A percentile compares a stretch with the other conserved stretches of the same genome.
Evolutionary conservation across 1,140 invertebrate species (phyloP).

Genomic region (Agraylea sexmaculata): DNA sequence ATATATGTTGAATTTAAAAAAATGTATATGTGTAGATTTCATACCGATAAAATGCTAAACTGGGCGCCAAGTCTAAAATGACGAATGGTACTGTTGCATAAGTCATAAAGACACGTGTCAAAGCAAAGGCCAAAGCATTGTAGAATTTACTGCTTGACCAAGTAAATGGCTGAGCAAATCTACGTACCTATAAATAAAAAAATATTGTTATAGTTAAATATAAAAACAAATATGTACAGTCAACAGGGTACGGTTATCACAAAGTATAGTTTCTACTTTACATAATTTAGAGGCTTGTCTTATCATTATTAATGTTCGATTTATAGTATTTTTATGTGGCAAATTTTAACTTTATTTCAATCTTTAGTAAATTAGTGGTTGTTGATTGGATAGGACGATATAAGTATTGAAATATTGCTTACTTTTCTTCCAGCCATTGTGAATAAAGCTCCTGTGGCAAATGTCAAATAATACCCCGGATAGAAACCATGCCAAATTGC

Average conservation of each 20-base stretch:
- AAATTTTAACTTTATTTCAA: too few species aligned
- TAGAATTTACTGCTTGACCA: conserved; percentile 55
- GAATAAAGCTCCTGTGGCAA: conserved; percentile 76
- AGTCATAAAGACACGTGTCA: conserved; percentile 69
- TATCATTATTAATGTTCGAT: too few species aligned
- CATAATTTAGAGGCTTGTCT: too few species aligned
- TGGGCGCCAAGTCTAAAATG: conserved; percentile 63
- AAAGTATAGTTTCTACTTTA: too few species aligned
- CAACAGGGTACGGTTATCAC: too few species aligned
- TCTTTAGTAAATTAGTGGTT: neutral
- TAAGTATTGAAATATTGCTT: conserved; percentile 24
- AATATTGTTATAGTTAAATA: conserved; percentile 1
- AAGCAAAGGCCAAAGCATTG: conserved; percentile 62
- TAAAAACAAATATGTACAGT: too few species aligned
- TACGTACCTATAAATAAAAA: conserved; percentile 49
- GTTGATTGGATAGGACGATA: conserved; percentile 6
- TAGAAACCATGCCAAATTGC: conserved; percentile 97
- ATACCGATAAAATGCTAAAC: conserved; percentile 37
- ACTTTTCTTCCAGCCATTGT: conserved; percentile 73
- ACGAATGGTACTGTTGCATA: conserved; percentile 85
- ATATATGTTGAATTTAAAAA: neutral
- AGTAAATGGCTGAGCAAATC: conserved; percentile 66
- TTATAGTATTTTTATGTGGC: too few species aligned
- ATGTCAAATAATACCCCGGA: conserved; percentile 94
- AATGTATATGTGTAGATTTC: neutral